Percentiles rank a stretch among this genome's conserved stretches.
Evolutionary conservation across 2,113 vertebrate species (phyloP).

Genomic region (Anseranas semipalmata): DNA sequence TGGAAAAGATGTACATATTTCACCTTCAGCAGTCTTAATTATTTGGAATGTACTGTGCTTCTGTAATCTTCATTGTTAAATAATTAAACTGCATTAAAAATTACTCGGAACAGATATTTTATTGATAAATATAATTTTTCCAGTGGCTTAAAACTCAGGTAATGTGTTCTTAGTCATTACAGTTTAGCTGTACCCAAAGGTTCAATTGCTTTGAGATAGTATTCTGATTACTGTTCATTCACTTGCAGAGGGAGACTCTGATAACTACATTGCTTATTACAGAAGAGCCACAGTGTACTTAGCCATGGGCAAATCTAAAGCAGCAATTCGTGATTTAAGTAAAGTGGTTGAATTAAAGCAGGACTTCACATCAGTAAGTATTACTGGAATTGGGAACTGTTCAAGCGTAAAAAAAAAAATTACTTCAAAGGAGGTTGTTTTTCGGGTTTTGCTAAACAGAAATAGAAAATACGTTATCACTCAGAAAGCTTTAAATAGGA

Average conservation of each 20-base stretch:
- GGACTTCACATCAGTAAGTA: slow-evolving; percentile 95
- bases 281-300: slow-evolving; percentile 96
- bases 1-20: not conserved
- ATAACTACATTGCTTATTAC: slow-evolving; percentile 96
- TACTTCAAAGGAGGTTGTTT: not conserved
- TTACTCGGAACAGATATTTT: not conserved
- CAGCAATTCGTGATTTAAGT: slow-evolving; percentile 94
- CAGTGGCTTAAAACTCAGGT: not conserved
- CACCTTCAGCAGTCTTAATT: not conserved
- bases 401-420: not conserved
- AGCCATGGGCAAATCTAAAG: slow-evolving; percentile 98
- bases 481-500: not conserved
- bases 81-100: not conserved
- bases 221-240: slow-evolving; percentile 41
- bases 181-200: not conserved
- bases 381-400: slow-evolving; percentile 19
- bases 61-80: not conserved
- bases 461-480: not conserved
- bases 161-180: not conserved
- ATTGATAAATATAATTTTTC: not conserved
- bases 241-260: slow-evolving; percentile 91
- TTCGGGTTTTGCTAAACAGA: not conserved
- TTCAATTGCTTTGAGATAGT: not conserved
- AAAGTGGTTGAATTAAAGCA: slow-evolving; percentile 97
- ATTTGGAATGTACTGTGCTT: not conserved